phyloP scores from a whole-genome alignment of 2,888 invertebrate genomes.

The Mesochorus sp. region DNA sequence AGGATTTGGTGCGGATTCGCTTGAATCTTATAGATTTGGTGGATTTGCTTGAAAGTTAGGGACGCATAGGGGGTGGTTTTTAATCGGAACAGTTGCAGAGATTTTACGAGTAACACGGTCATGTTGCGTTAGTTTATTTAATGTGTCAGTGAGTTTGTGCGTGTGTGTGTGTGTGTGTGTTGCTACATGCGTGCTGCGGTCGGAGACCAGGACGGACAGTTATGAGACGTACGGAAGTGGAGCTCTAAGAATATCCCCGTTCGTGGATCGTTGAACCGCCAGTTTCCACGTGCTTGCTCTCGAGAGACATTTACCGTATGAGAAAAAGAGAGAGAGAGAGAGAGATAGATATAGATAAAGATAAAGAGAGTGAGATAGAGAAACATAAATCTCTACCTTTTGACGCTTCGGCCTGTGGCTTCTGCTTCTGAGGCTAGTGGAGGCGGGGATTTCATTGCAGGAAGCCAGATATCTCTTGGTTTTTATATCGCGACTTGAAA shows the following conservation, averaged over 20 bases:
- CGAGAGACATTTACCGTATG: slow-evolving; percentile 13
- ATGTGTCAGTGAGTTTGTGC: not conserved
- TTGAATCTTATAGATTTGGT: no score
- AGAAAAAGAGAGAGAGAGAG: slow-evolving; percentile 7
- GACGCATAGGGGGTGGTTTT: not conserved
- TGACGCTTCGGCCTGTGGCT: slow-evolving; percentile 30
- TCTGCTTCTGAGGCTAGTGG: not conserved
- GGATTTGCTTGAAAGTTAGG: no score
- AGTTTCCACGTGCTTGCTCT: slow-evolving; percentile 67
- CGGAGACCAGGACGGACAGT: slow-evolving; percentile 46
- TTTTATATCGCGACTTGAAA: not conserved
- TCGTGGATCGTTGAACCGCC: slow-evolving; percentile 73
- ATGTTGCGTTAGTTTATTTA: slow-evolving; percentile 27
- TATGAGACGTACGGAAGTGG: slow-evolving; percentile 60
- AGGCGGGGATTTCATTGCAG: slow-evolving; percentile 12
- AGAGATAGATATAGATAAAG: slow-evolving; percentile 8
- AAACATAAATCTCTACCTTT: slow-evolving; percentile 68
- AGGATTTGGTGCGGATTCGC: no score
- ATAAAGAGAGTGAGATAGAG: slow-evolving; percentile 37
- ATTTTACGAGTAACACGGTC: slow-evolving; percentile 1
- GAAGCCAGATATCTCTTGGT: not conserved
- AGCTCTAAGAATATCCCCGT: slow-evolving; percentile 61
- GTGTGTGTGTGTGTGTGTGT: slow-evolving; percentile 18
- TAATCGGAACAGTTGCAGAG: not conserved
- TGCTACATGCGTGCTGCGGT: no score